phyloP scores from a whole-genome alignment of 2,888 invertebrate species.

The Drosophila phalerata region DNA sequence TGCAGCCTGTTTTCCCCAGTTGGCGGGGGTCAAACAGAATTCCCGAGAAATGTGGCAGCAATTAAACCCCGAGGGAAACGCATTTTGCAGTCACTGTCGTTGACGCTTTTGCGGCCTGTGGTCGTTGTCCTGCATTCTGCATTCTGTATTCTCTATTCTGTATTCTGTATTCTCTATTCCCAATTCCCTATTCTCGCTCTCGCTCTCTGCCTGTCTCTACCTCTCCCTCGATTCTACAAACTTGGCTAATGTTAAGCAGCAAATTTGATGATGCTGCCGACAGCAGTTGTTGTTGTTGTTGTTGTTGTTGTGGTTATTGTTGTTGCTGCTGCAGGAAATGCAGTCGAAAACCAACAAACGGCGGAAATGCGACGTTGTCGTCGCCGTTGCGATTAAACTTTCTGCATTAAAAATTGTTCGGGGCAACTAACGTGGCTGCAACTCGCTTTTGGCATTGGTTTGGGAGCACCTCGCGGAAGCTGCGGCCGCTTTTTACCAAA shows the following conservation, averaged over 20 bases:
- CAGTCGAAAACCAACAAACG: conserved; percentile 73
- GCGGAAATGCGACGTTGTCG: conserved; percentile 68
- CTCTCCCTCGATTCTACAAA: conserved; percentile 26
- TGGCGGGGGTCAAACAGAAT: conserved; percentile 35
- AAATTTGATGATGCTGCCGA: conserved; percentile 73
- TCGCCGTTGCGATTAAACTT: conserved; percentile 66
- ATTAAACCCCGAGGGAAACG: conserved; percentile 52
- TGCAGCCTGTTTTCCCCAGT: conserved; percentile 46
- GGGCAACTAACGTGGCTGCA: conserved; percentile 14
- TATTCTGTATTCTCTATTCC: no score
- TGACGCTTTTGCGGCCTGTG: conserved; percentile 18
- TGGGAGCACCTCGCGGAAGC: conserved; percentile 31
- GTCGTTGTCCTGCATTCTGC: conserved; percentile 32
- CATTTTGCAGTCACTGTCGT: conserved; percentile 41
- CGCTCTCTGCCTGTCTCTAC: no score
- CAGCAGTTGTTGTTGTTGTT: conserved; percentile 17
- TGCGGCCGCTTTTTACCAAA: conserved; percentile 70
- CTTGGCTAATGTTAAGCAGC: conserved; percentile 50
- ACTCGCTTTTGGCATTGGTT: conserved; percentile 18
- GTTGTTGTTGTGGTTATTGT: conserved; percentile 19
- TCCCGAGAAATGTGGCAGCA: conserved; percentile 41
- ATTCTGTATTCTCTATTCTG: not conserved
- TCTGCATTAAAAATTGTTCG: conserved; percentile 69
- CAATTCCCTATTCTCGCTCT: no score
- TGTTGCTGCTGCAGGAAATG: conserved; percentile 60